phyloP scores from a whole-genome alignment of 2,888 invertebrate species.

The Silvanus unidentatus region DNA sequence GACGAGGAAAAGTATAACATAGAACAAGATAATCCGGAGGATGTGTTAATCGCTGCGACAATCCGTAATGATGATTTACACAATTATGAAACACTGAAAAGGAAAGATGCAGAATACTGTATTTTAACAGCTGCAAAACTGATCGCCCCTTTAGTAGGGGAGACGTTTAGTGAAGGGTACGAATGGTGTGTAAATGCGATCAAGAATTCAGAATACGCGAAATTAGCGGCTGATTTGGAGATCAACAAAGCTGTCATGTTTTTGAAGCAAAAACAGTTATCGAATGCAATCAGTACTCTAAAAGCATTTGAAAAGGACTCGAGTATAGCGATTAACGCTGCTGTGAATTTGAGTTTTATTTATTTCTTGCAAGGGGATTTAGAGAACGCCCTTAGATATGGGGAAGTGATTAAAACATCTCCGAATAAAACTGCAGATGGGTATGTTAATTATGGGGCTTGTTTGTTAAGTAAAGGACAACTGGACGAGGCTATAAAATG shows the following conservation, averaged over 20 bases:
- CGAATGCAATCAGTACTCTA: conserved; percentile 74
- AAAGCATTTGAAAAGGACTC: conserved; percentile 83
- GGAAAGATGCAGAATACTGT: conserved; percentile 70
- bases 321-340: conserved; percentile 75
- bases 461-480: conserved; percentile 64
- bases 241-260: conserved; percentile 85
- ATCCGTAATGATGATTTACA: conserved; percentile 73
- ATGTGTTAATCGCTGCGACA: conserved; percentile 51
- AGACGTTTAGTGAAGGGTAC: conserved; percentile 58
- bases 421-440: conserved; percentile 77
- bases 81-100: conserved; percentile 63
- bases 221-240: conserved; percentile 81
- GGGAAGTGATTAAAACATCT: conserved; percentile 64
- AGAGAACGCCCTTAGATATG: conserved; percentile 71
- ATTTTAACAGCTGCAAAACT: conserved; percentile 82
- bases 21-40: conserved; percentile 45
- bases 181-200: conserved; percentile 92
- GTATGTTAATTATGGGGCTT: conserved; percentile 79
- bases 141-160: conserved; percentile 79
- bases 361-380: conserved; percentile 77
- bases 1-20: conserved; percentile 68
- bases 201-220: conserved; percentile 79
- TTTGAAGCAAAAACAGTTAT: conserved; percentile 73
- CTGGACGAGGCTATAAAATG: conserved; percentile 65
- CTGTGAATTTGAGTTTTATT: conserved; percentile 80